A percentile compares a stretch with the other conserved stretches of the same genome.
These are phyloP conservation scores for Coelogynopora nodosa DNA, from an alignment of 2,888 invertebrate genomes.

Conservation along the genomic window DNA sequence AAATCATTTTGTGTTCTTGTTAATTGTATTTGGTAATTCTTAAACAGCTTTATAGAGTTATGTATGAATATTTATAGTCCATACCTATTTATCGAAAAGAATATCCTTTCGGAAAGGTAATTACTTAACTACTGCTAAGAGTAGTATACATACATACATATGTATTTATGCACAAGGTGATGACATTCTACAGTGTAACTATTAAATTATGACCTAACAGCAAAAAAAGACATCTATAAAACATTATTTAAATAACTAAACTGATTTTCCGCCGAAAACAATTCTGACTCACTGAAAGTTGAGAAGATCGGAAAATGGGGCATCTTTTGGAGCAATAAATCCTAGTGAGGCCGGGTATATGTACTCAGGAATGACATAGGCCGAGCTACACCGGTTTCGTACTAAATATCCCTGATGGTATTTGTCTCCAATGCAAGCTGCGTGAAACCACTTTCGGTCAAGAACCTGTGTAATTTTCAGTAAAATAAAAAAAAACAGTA, in stretches of 20 bases:
- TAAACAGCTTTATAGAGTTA: too few relatives aligned
- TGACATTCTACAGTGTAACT: too few relatives aligned
- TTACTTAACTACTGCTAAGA: too few relatives aligned
- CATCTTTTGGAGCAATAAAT: neutral
- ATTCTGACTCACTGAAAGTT: neutral
- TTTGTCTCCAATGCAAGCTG: neutral
- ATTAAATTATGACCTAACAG: too few relatives aligned
- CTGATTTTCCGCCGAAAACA: neutral
- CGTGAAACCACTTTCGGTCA: neutral
- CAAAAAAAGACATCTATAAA: neutral
- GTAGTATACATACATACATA: too few relatives aligned
- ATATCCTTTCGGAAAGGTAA: too few relatives aligned
- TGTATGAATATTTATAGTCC: too few relatives aligned
- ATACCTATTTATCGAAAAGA: too few relatives aligned
- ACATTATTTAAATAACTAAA: neutral
- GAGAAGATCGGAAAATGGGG: neutral
- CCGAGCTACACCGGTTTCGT: neutral
- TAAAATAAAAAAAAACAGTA: too few relatives aligned
- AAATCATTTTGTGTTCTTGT: too few relatives aligned
- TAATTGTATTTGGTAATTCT: too few relatives aligned
- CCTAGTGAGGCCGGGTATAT: neutral
- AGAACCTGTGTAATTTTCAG: neutral
- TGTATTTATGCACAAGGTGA: too few relatives aligned
- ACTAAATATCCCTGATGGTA: neutral
- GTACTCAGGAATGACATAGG: neutral